Conservation (phyloP, 2,888 invertebrate genomes). For the Xestia xanthographa region DNA sequence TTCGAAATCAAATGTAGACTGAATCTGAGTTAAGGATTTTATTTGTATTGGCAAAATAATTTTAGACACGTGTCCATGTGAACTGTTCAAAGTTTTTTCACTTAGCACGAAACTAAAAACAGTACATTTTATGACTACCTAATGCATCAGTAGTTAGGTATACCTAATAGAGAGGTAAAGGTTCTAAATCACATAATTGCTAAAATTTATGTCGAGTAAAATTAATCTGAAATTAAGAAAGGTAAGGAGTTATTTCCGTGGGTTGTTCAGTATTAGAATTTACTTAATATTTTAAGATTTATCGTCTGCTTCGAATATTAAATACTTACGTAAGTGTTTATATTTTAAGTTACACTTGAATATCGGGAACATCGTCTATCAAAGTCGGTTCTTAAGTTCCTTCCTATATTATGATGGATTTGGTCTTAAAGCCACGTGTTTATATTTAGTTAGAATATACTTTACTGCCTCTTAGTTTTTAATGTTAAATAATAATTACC, state of each 20-base stretch:
- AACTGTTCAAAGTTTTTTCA: background rate
- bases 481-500: background rate
- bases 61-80: too few species aligned
- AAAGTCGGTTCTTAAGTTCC: slow-evolving; percentile 40
- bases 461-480: background rate
- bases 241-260: background rate
- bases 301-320: background rate
- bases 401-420: slow-evolving; percentile 36
- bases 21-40: too few species aligned
- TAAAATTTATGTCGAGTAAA: background rate
- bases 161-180: too few species aligned
- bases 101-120: too few species aligned
- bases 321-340: background rate
- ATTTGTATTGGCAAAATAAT: background rate
- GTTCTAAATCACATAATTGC: too few species aligned
- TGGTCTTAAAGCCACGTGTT: slow-evolving; percentile 2
- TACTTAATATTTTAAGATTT: background rate
- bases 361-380: slow-evolving; percentile 25
- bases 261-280: background rate
- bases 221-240: background rate
- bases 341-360: slow-evolving; percentile 9
- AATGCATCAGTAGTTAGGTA: background rate
- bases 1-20: background rate
- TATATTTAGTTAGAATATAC: background rate
- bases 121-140: too few species aligned